Conservation (phyloP, 2,797 vertebrate genomes). For the Leptodactylus fallax region DNA sequence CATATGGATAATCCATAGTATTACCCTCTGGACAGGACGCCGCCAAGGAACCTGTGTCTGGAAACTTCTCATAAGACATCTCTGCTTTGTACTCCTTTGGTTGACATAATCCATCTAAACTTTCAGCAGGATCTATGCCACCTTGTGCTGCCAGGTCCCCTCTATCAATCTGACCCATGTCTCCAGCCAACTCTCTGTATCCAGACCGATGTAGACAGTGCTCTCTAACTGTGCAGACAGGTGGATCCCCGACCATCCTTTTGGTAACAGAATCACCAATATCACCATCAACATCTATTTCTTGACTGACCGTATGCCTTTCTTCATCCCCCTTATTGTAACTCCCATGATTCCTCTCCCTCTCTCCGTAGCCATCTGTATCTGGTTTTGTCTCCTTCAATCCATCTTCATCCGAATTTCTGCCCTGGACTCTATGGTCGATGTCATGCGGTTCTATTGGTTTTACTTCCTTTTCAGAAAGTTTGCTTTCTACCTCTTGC, state of each 20-base stretch:
- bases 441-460: too few species aligned
- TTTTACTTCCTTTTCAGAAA: not conserved
- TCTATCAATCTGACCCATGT: not conserved
- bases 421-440: not conserved
- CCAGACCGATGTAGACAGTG: too few species aligned
- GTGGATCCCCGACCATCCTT: not conserved
- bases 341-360: not conserved
- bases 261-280: not conserved
- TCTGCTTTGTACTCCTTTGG: not conserved
- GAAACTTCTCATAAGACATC: not conserved
- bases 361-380: not conserved
- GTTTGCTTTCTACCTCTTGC: not conserved
- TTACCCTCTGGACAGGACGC: not conserved
- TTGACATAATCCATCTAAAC: not conserved
- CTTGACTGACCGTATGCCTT: not conserved
- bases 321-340: not conserved
- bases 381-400: not conserved
- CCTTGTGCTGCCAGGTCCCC: not conserved
- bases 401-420: not conserved
- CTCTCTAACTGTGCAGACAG: not conserved
- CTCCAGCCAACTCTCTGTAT: not conserved
- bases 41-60: not conserved
- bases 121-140: not conserved
- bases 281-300: not conserved
- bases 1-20: constrained; percentile 40